Conservation (phyloP, 2,113 vertebrate genomes). For the Amblyopsis rosae region DNA sequence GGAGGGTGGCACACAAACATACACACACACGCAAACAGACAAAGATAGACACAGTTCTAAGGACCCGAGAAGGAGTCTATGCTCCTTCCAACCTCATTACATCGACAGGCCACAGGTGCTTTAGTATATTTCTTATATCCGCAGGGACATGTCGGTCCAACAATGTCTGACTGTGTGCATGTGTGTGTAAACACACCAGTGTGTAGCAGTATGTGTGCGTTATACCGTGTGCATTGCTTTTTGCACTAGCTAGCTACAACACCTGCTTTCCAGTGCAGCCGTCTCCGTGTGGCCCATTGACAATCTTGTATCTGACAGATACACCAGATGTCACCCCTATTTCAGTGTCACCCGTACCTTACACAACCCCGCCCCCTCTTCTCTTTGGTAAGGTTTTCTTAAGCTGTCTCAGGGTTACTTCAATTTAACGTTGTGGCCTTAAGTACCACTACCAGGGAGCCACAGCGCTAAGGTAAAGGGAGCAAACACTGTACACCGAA, state of each 20-base stretch:
- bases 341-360: too few species aligned
- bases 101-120: conserved; percentile 56
- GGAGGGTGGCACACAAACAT: conserved; percentile 30
- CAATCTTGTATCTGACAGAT: conserved; percentile 28
- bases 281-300: conserved; percentile 18
- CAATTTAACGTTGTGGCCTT: conserved; percentile 59
- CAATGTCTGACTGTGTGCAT: conserved; percentile 11
- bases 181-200: not conserved
- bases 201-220: not conserved
- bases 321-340: conserved; percentile 3
- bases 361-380: conserved; percentile 8
- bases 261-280: not conserved
- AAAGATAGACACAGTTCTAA: conserved; percentile 44
- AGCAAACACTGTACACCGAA: too few species aligned
- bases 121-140: conserved; percentile 33
- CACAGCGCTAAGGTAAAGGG: conserved; percentile 25
- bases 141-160: conserved; percentile 17
- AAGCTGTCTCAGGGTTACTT: conserved; percentile 61
- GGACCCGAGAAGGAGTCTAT: conserved; percentile 40
- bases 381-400: conserved; percentile 42
- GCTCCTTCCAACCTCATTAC: conserved; percentile 55
- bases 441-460: conserved; percentile 35
- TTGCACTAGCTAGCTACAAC: not conserved
- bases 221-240: not conserved
- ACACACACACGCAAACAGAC: conserved; percentile 11